A percentile compares a stretch with the other conserved stretches of the same genome.
Evolutionary conservation across 2,888 invertebrate genomes (phyloP).

Genomic region (Luperina nickerlii): DNA sequence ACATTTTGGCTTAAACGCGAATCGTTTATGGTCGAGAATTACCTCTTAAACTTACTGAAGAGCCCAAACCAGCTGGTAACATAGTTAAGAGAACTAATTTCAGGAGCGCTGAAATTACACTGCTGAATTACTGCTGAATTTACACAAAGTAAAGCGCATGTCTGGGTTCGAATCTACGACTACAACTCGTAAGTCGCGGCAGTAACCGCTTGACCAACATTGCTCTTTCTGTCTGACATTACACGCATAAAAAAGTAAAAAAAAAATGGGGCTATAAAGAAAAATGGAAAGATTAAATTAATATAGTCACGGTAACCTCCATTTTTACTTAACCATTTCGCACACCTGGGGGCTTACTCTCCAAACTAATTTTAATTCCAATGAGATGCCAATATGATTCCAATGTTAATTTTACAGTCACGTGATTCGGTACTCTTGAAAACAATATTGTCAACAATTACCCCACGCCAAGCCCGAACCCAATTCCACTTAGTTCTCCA

Average conservation of each 20-base stretch:
- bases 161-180: not conserved
- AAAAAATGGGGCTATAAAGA: not conserved
- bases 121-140: too few relatives aligned
- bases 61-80: conserved; percentile 9
- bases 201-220: not conserved
- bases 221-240: not conserved
- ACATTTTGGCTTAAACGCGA: conserved; percentile 23
- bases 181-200: not conserved
- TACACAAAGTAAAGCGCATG: too few relatives aligned
- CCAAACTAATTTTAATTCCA: too few relatives aligned
- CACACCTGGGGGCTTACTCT: conserved; percentile 1
- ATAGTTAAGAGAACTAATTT: conserved; percentile 21
- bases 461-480: too few relatives aligned
- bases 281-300: not conserved
- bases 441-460: too few relatives aligned
- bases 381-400: too few relatives aligned
- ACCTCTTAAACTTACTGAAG: conserved; percentile 15
- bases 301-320: conserved; percentile 17
- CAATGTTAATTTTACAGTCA: too few relatives aligned
- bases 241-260: not conserved
- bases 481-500: too few relatives aligned
- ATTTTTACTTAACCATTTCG: not conserved
- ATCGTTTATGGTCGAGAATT: conserved; percentile 22
- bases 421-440: too few relatives aligned
- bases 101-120: conserved; percentile 2